Percentiles rank a stretch among this genome's conserved stretches.
Evolutionary conservation across 2,113 vertebrate genomes (phyloP).

Genomic region (Callipepla squamata): DNA sequence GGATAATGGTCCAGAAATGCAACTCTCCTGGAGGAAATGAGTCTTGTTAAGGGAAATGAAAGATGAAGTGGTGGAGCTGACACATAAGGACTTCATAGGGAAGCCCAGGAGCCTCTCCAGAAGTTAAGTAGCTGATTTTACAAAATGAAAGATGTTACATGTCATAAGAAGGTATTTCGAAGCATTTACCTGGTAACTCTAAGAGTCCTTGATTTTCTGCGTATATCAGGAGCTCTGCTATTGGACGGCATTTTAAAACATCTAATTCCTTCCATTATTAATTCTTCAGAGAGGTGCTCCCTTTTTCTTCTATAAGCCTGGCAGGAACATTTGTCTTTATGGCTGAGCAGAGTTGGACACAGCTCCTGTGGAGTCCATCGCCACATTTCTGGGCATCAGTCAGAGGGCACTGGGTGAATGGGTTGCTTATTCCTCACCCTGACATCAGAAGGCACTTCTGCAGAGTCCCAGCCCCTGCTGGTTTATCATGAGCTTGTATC

Average conservation of each 20-base stretch:
- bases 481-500: background rate
- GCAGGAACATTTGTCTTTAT: background rate
- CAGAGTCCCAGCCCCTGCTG: background rate
- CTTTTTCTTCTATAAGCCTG: background rate
- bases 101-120: conserved; percentile 41
- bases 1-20: background rate
- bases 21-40: background rate
- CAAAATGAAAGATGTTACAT: background rate
- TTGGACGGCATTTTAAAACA: background rate
- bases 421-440: background rate
- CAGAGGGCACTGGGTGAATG: background rate
- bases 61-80: conserved; percentile 13
- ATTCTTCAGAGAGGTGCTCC: conserved; percentile 8
- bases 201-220: background rate
- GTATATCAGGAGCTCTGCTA: background rate
- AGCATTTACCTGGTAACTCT: background rate
- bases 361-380: background rate
- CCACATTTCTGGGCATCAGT: background rate
- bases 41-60: background rate
- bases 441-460: background rate
- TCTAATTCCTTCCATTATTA: background rate
- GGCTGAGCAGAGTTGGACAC: background rate
- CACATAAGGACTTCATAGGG: background rate
- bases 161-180: background rate
- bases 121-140: conserved; percentile 52